These are phyloP conservation scores for Agraylea sexmaculata DNA, from an alignment of 1,140 invertebrate genomes.

Conservation along the genomic window DNA sequence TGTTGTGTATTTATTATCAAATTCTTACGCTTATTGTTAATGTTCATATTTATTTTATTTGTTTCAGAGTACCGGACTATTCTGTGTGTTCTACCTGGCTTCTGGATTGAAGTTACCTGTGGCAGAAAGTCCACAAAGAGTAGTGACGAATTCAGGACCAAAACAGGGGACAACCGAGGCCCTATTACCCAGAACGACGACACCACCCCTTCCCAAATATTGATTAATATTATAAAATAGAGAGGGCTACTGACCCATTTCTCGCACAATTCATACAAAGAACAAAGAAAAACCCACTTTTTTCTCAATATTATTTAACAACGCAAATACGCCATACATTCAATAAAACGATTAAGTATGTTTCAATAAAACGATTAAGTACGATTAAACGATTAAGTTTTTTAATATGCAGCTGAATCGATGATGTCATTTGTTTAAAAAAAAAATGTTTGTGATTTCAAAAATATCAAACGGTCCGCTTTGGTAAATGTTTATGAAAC, in stretches of 20 bases:
- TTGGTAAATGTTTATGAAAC: too few relatives aligned
- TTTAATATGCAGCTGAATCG: too few relatives aligned
- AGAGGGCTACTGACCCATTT: neutral
- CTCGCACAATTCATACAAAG: neutral
- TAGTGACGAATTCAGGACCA: constrained; percentile 25
- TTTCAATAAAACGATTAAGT: too few relatives aligned
- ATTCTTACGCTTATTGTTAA: neutral
- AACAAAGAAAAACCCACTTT: neutral
- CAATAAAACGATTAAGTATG: too few relatives aligned
- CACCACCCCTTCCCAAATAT: constrained; percentile 32
- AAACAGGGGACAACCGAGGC: constrained; percentile 31
- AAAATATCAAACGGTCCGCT: too few relatives aligned
- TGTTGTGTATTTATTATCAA: neutral
- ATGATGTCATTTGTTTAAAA: too few relatives aligned
- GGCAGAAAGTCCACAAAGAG: constrained; percentile 27
- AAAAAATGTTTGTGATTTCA: too few relatives aligned
- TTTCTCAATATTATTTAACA: too few relatives aligned
- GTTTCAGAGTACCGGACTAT: constrained; percentile 35
- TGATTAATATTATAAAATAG: constrained; percentile 6
- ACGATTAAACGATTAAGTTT: neutral
- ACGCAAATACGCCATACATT: too few relatives aligned
- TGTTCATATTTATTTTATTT: constrained; percentile 14
- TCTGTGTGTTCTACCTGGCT: constrained; percentile 37
- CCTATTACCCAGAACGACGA: constrained; percentile 29
- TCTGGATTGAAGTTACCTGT: constrained; percentile 28